Percentiles rank a stretch among this genome's conserved stretches.
phyloP scores from a whole-genome alignment of 2,888 invertebrate species.

The Diaprepes abbreviatus region DNA sequence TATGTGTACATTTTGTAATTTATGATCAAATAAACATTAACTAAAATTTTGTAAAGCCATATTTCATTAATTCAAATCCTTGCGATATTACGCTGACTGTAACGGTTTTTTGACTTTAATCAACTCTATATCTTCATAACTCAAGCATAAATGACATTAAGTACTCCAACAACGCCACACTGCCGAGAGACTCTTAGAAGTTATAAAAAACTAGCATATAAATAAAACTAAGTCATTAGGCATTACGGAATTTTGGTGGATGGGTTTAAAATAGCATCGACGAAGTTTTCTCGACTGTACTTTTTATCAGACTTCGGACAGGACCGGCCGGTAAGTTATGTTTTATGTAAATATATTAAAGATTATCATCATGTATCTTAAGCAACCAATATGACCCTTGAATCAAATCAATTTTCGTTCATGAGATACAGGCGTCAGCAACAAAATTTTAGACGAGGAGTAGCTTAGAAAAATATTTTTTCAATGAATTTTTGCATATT shows the following conservation, averaged over 20 bases:
- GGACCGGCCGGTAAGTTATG: no score
- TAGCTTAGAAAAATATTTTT: no score
- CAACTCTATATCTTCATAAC: background rate
- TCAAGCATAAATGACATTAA: conserved; percentile 25
- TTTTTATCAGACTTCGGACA: background rate
- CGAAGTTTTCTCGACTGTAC: conserved; percentile 10
- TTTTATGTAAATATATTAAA: no score
- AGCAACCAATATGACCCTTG: no score
- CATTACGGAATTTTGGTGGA: conserved; percentile 31
- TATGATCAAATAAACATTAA: background rate
- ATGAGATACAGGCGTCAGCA: no score
- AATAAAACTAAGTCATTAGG: conserved; percentile 41
- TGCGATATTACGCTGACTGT: background rate
- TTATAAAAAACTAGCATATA: conserved; percentile 37
- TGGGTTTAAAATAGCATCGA: conserved; percentile 28
- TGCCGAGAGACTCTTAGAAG: conserved; percentile 31
- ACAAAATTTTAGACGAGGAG: no score
- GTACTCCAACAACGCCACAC: conserved; percentile 23
- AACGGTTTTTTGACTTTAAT: background rate
- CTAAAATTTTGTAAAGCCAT: background rate
- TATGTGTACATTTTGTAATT: no score
- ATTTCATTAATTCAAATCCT: background rate
- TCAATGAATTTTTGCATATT: no score
- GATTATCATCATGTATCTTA: no score
- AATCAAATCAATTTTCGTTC: no score